Evolutionary conservation across 2,113 vertebrate genomes (phyloP).

Genomic region (Neopipo cinnamomea): DNA sequence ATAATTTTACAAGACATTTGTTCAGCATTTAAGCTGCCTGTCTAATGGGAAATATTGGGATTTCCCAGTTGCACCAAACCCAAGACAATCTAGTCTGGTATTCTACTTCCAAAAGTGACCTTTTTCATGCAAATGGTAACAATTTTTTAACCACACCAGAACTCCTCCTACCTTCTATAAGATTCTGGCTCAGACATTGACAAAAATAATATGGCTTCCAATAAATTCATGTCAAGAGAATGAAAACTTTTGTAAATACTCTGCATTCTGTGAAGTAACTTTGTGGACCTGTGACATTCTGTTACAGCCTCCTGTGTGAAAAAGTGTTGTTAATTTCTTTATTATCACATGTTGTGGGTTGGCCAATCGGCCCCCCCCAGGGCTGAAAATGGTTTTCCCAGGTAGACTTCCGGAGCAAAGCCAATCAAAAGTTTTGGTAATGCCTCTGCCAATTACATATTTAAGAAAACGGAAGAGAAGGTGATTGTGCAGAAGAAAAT

Average conservation of each 20-base stretch:
- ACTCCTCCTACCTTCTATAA: not conserved
- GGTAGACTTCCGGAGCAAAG: too few relatives aligned
- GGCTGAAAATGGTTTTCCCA: too few relatives aligned
- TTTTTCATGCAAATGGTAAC: not conserved
- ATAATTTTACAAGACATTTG: not conserved
- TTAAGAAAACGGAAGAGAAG: too few relatives aligned
- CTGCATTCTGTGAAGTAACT: not conserved
- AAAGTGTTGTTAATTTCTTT: not conserved
- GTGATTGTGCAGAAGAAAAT: too few relatives aligned
- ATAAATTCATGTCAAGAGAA: not conserved
- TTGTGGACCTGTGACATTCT: not conserved
- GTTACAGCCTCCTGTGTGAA: not conserved
- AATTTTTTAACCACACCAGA: not conserved
- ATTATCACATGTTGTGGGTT: not conserved
- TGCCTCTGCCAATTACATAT: too few relatives aligned
- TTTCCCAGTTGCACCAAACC: not conserved
- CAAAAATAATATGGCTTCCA: not conserved
- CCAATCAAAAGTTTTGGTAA: too few relatives aligned
- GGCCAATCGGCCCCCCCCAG: too few relatives aligned
- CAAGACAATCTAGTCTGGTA: not conserved
- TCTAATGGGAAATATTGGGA: not conserved
- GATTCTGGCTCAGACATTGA: not conserved
- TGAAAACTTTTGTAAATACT: not conserved
- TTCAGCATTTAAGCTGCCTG: not conserved
- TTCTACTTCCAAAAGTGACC: not conserved